Conservation (phyloP, 2,797 vertebrate genomes). For the Myotis pilosus region DNA sequence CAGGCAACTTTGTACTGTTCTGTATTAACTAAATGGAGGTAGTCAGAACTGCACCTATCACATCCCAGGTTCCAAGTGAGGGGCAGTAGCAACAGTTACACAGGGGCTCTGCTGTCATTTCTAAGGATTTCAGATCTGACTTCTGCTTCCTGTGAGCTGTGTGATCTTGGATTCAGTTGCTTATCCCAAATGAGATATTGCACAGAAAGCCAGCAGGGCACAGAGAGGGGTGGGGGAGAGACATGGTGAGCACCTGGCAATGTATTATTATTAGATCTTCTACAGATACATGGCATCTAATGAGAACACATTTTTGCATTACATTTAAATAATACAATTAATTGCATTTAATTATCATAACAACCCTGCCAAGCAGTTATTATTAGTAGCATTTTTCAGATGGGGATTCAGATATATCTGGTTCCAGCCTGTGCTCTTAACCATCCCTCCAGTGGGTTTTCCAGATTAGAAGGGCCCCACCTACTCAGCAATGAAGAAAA, state of each 20-base stretch:
- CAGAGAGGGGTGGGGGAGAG: background rate
- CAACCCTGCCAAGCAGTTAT: background rate
- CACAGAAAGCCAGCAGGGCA: background rate
- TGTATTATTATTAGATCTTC: background rate
- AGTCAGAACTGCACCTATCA: background rate
- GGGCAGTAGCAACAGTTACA: background rate
- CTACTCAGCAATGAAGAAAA: background rate
- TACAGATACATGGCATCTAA: background rate
- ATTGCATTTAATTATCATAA: constrained; percentile 34
- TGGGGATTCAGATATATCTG: background rate
- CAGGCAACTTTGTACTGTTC: background rate
- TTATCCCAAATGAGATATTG: background rate
- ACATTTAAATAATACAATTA: background rate
- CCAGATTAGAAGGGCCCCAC: background rate
- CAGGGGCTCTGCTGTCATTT: background rate
- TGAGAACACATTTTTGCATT: background rate
- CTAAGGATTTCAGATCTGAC: background rate
- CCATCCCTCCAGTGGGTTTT: background rate
- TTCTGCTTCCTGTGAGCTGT: background rate
- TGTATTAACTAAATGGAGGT: background rate
- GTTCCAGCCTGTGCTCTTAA: background rate
- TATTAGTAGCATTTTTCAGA: constrained; percentile 25
- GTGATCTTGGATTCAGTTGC: background rate
- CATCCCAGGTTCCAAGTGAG: background rate
- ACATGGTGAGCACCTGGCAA: background rate